Evolutionary conservation across 2,797 vertebrate species (phyloP).

Genomic region (Phrynocephalus guinanensis): DNA sequence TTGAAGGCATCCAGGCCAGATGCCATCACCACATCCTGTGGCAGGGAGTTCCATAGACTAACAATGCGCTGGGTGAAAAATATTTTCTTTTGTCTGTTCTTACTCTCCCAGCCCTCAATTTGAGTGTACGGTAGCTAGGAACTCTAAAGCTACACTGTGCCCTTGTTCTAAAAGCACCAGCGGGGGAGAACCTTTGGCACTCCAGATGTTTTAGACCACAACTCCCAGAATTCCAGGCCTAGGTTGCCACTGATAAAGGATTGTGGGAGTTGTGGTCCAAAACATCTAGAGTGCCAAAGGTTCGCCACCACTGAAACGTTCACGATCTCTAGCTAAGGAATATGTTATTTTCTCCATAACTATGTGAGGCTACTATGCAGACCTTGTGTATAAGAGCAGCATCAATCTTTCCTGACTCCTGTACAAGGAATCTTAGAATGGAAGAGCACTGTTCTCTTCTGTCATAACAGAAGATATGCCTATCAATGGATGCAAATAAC

Average conservation of each 20-base stretch:
- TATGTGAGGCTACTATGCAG: slow-evolving; percentile 43
- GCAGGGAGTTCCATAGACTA: too few species aligned
- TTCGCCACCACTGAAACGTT: too few species aligned
- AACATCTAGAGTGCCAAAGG: slow-evolving; percentile 8
- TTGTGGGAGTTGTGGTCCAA: too few species aligned
- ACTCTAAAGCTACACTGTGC: not conserved
- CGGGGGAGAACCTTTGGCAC: too few species aligned
- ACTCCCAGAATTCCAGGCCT: too few species aligned
- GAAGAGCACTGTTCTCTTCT: not conserved
- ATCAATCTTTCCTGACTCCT: not conserved
- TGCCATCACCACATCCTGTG: too few species aligned
- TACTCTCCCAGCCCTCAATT: too few species aligned
- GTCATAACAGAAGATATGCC: not conserved
- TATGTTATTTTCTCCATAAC: slow-evolving; percentile 56
- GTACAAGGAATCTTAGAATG: not conserved
- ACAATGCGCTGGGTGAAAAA: too few species aligned
- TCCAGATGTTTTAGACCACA: too few species aligned
- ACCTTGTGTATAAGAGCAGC: slow-evolving; percentile 45
- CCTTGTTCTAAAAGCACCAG: not conserved
- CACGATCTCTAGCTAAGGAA: slow-evolving; percentile 44
- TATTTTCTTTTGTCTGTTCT: too few species aligned
- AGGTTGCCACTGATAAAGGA: too few species aligned
- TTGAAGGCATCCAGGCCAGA: too few species aligned
- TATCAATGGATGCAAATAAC: not conserved
- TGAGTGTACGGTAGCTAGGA: not conserved